Base-by-base conservation (phyloP, 2,797 vertebrate species). In the Scomberomorus guttatus region DNA sequence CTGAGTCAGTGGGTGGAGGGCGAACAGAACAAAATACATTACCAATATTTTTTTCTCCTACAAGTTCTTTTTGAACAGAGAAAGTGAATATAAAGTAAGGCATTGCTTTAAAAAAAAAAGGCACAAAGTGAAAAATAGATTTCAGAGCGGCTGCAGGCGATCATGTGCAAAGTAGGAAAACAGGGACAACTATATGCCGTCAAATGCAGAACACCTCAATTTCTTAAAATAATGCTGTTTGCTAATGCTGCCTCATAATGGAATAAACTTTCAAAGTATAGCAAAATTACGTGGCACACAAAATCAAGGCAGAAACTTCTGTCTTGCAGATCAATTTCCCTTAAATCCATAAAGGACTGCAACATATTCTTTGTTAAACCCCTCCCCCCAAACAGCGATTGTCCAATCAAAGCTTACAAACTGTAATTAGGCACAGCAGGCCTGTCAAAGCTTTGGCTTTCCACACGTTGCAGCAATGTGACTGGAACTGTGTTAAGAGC, bases 1-100 rank as follows among this genome's bases (percentile, higher is more conserved):
- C 86, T 83, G 89, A 91, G 86, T 87, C 85, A 81, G 86, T 77
- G 67, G 77, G 84, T 65, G 79, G 80, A 88, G 66, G 76, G 67
- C 64, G 37, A 80, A 78, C 48, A 62, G 72, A 81, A 81, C 25
- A 25, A 81, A 85, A 87, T 62, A 70, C 82, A 81, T 84, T 65
- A 80, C 79, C 52, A 79, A 75, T 50, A 20, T 48, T 24, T 68
- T 58, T 54, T 72, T 60, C 67, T n/a, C 44, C 56, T 29, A 72
- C 29, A 50, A 52, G 62, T 71, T 34, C 50, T 63, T 70, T 65
- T 50, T 22, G 24, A 77, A 75, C 58, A 72, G 64, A 72, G 52
- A 72, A 79, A 77, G 66, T 42, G 82, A 86, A 85, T 82, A 66
- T 68, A 69, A 89, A 83, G 68, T 48, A 55, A 79, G 73, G 27